A percentile compares a stretch with the other conserved stretches of the same genome.
phyloP scores from a whole-genome alignment of 1,140 invertebrate genomes.

The Dysdera silvatica region DNA sequence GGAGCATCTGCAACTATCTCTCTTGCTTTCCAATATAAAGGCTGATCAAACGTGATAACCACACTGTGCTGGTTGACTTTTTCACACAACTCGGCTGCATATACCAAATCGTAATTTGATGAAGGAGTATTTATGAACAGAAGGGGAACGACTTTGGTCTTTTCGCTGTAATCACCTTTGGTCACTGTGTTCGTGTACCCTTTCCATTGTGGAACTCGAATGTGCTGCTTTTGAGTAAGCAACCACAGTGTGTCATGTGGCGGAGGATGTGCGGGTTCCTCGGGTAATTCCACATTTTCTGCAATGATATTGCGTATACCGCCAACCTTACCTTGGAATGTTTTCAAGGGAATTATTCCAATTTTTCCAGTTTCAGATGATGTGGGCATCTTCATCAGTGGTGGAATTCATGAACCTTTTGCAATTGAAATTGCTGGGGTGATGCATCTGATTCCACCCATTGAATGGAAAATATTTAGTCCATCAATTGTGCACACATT shows the following conservation, averaged over 20 bases:
- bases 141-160: neutral
- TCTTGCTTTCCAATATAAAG: too few relatives aligned
- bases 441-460: conserved; percentile 32
- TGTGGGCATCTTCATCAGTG: neutral
- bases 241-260: neutral
- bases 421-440: conserved; percentile 20
- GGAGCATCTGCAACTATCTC: too few relatives aligned
- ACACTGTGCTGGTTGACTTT: too few relatives aligned
- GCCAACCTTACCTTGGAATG: neutral
- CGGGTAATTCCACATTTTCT: neutral
- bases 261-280: neutral
- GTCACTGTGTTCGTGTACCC: neutral
- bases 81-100: too few relatives aligned
- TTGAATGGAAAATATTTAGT: conserved; percentile 34
- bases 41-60: too few relatives aligned
- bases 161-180: neutral
- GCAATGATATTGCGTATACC: neutral
- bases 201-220: neutral
- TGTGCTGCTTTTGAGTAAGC: neutral
- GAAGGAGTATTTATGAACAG: too few relatives aligned
- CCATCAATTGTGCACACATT: conserved; percentile 35
- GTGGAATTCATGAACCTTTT: neutral
- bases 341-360: neutral
- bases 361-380: neutral
- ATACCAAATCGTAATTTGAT: too few relatives aligned